These are phyloP conservation scores for Cydia fagiglandana DNA, from an alignment of 1,140 invertebrate species.

Conservation along the genomic window DNA sequence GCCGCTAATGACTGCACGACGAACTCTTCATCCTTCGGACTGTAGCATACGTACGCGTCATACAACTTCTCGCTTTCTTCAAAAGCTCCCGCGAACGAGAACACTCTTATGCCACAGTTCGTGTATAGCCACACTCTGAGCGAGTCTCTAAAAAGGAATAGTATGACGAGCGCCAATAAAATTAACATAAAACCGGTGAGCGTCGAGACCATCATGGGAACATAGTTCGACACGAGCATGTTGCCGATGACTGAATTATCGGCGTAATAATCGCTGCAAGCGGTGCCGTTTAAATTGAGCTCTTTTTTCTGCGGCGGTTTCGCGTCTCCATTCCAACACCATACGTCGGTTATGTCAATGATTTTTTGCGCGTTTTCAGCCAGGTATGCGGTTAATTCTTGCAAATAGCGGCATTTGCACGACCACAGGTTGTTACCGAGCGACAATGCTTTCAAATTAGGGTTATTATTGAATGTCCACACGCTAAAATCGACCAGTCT, in stretches of 20 bases:
- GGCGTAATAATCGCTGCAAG: slow-evolving; percentile 90
- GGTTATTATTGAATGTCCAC: slow-evolving; percentile 88
- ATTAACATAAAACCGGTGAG: slow-evolving; percentile 86
- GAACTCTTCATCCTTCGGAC: slow-evolving; percentile 94
- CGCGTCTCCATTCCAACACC: slow-evolving; percentile 88
- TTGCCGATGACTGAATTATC: slow-evolving; percentile 90
- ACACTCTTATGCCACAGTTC: slow-evolving; percentile 90
- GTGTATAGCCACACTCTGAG: slow-evolving; percentile 93
- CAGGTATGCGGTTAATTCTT: slow-evolving; percentile 91
- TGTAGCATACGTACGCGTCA: slow-evolving; percentile 96
- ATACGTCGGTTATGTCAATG: slow-evolving; percentile 87
- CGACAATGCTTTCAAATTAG: slow-evolving; percentile 84
- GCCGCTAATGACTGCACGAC: slow-evolving; percentile 90
- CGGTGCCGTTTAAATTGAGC: slow-evolving; percentile 89
- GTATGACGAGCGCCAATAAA: slow-evolving; percentile 85
- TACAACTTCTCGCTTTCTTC: slow-evolving; percentile 92
- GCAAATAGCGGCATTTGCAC: slow-evolving; percentile 93
- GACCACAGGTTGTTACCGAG: slow-evolving; percentile 92
- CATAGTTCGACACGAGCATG: slow-evolving; percentile 90
- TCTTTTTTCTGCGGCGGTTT: slow-evolving; percentile 85
- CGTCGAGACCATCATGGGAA: slow-evolving; percentile 90
- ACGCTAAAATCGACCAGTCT: slow-evolving; percentile 88
- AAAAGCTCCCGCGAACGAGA: slow-evolving; percentile 81
- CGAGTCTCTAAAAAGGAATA: slow-evolving; percentile 90
- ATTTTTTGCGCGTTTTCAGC: slow-evolving; percentile 90